Conservation (phyloP, 2,888 invertebrate species). For the Tachina lurida region DNA sequence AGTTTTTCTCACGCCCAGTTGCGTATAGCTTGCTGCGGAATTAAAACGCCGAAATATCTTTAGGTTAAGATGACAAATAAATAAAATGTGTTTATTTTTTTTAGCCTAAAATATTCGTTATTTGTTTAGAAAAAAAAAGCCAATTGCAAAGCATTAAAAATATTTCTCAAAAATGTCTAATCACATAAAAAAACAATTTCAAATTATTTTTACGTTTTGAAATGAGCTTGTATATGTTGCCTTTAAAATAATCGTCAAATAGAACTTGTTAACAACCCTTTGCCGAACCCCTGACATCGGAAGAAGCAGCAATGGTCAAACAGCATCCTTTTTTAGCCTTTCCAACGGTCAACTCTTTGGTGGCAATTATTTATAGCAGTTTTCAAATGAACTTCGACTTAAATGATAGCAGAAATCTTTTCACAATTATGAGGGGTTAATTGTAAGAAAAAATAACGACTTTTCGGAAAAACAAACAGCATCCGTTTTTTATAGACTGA, state of each 20-base stretch:
- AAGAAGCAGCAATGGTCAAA: constrained; percentile 60
- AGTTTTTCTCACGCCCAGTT: too few species aligned
- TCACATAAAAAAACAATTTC: too few species aligned
- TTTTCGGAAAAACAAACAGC: constrained; percentile 49
- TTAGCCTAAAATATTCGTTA: too few species aligned
- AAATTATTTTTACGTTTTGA: background rate
- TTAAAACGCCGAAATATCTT: too few species aligned
- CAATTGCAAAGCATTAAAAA: too few species aligned
- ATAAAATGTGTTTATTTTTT: too few species aligned
- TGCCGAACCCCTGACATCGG: constrained; percentile 49
- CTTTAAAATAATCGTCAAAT: background rate
- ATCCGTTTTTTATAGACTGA: constrained; percentile 21
- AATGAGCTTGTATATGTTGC: background rate
- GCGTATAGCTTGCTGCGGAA: too few species aligned
- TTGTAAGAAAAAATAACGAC: constrained; percentile 56
- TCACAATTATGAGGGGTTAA: constrained; percentile 58
- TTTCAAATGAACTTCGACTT: constrained; percentile 55
- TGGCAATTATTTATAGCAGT: constrained; percentile 48
- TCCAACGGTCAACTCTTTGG: constrained; percentile 62
- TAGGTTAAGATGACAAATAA: too few species aligned
- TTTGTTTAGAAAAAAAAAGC: too few species aligned
- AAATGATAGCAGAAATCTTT: background rate
- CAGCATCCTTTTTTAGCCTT: constrained; percentile 48
- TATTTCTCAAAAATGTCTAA: too few species aligned
- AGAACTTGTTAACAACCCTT: constrained; percentile 45